phyloP scores from a whole-genome alignment of 2,797 vertebrate species.

The Linurgus olivaceus region DNA sequence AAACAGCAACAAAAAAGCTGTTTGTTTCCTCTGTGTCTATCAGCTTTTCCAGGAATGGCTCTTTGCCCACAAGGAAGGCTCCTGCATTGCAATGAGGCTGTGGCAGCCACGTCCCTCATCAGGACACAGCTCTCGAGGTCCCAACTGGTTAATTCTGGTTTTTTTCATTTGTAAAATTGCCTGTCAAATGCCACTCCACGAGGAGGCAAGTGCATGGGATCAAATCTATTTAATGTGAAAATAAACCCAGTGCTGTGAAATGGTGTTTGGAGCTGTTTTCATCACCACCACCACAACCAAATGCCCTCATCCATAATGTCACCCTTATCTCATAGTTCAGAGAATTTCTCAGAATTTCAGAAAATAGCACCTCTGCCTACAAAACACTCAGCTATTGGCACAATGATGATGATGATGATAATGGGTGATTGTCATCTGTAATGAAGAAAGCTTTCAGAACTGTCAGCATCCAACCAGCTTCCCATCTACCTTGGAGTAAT shows the following conservation, averaged over 20 bases:
- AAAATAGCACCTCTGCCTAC: slow-evolving; percentile 47
- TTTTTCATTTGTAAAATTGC: neutral
- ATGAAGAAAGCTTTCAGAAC: slow-evolving; percentile 42
- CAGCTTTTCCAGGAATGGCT: neutral
- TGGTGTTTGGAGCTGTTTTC: neutral
- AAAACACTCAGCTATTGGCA: neutral
- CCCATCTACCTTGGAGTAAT: neutral
- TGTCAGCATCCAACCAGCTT: slow-evolving; percentile 24
- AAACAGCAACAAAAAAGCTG: neutral
- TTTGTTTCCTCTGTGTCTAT: neutral
- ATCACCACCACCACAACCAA: neutral
- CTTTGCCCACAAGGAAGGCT: neutral
- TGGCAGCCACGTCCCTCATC: neutral
- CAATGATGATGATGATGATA: neutral
- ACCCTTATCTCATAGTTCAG: neutral
- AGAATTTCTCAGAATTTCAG: slow-evolving; percentile 31
- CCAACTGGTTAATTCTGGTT: neutral
- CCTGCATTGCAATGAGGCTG: neutral
- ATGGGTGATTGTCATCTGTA: slow-evolving; percentile 43
- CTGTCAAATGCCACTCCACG: neutral
- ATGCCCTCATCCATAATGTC: neutral
- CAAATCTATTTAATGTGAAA: slow-evolving; percentile 18
- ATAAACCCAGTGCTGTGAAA: neutral
- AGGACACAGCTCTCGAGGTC: neutral
- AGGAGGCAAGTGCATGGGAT: neutral